Evolutionary conservation across 1,140 invertebrate species (phyloP).

Genomic region (Eumeta japonica): DNA sequence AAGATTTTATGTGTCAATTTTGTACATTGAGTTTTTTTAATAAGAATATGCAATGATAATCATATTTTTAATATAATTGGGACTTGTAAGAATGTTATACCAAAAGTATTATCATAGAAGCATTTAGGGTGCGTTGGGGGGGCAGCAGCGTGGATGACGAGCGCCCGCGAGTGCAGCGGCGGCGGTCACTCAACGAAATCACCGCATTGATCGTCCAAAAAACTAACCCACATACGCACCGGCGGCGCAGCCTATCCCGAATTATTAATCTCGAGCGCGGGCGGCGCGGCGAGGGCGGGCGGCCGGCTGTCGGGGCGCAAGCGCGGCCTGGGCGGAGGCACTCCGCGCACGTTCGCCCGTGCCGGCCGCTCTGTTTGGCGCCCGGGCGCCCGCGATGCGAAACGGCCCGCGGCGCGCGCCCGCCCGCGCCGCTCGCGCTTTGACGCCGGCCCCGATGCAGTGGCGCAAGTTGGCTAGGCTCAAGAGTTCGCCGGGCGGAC

Average conservation of each 20-base stretch:
- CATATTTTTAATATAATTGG: too few relatives aligned
- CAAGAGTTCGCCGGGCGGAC: slow-evolving; percentile 67
- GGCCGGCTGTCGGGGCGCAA: slow-evolving; percentile 20
- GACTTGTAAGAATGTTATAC: too few relatives aligned
- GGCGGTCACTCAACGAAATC: slow-evolving; percentile 44
- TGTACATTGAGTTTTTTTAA: too few relatives aligned
- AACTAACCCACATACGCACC: slow-evolving; percentile 56
- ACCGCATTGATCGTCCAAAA: slow-evolving; percentile 55
- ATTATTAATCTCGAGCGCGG: slow-evolving; percentile 48
- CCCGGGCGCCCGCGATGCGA: slow-evolving; percentile 39
- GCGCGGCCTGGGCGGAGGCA: slow-evolving; percentile 34
- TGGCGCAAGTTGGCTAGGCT: slow-evolving; percentile 73
- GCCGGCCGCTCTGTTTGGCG: slow-evolving; percentile 33
- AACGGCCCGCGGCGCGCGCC: slow-evolving; percentile 34
- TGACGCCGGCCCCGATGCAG: slow-evolving; percentile 61
- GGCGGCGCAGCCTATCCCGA: slow-evolving; percentile 48
- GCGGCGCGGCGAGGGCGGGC: slow-evolving; percentile 12
- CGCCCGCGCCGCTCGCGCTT: slow-evolving; percentile 39
- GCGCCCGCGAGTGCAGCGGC: slow-evolving; percentile 15
- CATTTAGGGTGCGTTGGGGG: too few relatives aligned
- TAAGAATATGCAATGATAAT: too few relatives aligned
- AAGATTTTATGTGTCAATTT: too few relatives aligned
- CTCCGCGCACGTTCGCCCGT: slow-evolving; percentile 45
- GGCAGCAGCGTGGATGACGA: too few relatives aligned
- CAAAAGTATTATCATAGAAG: too few relatives aligned